Conservation (phyloP, 2,113 vertebrate genomes). For the Herpailurus yagouaroundi region DNA sequence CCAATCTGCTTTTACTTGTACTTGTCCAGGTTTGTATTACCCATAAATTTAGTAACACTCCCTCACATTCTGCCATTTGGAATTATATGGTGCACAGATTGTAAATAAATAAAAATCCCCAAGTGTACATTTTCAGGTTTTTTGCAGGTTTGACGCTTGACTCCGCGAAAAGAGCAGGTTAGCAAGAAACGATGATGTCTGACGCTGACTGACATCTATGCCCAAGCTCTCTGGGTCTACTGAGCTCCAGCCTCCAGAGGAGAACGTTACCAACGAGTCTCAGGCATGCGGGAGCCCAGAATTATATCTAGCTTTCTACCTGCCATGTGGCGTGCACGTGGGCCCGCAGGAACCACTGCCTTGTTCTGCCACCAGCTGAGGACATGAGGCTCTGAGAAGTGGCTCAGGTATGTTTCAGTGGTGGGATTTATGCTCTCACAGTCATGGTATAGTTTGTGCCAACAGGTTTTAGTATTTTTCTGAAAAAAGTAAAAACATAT, state of each 20-base stretch:
- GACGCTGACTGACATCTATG: not conserved
- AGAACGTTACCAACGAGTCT: not conserved
- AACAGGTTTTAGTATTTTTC: not conserved
- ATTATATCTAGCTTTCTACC: too few relatives aligned
- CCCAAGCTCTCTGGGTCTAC: not conserved
- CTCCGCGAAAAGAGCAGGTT: not conserved
- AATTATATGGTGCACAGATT: not conserved
- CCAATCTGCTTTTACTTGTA: conserved; percentile 24
- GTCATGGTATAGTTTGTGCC: not conserved
- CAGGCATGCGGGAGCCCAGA: not conserved
- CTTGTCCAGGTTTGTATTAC: not conserved
- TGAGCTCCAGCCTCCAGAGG: not conserved
- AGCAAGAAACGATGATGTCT: not conserved
- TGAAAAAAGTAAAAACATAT: not conserved
- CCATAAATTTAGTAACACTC: not conserved
- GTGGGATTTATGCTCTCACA: not conserved
- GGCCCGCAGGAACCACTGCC: not conserved
- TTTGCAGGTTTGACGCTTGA: not conserved
- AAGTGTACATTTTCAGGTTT: not conserved
- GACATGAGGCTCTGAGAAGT: not conserved
- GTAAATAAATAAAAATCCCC: conserved; percentile 17
- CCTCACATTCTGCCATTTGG: not conserved
- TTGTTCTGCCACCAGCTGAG: not conserved
- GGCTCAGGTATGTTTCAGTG: not conserved
- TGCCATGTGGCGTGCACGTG: fast-evolving